Percentiles rank a stretch among this genome's conserved stretches.
Evolutionary conservation across 2,888 invertebrate genomes (phyloP).

Genomic region (Leptura quadrifasciata): DNA sequence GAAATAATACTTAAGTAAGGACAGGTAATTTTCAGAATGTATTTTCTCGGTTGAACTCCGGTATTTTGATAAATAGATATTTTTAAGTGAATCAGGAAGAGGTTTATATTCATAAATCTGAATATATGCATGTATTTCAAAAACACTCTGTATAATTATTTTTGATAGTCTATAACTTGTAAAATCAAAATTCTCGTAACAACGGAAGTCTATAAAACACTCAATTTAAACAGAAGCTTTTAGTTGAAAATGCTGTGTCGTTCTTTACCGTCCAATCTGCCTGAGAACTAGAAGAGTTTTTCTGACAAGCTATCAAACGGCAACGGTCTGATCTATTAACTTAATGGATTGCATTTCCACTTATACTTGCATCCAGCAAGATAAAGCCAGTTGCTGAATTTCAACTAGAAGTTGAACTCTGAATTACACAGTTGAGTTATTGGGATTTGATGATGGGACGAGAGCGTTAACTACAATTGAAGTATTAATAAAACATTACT

Average conservation of each 20-base stretch:
- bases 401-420: neutral
- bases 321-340: neutral
- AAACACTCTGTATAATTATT: too few species aligned
- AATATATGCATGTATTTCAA: too few species aligned
- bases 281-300: neutral
- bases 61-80: too few species aligned
- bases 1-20: too few species aligned
- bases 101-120: too few species aligned
- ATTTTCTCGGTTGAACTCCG: too few species aligned
- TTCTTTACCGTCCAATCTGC: neutral
- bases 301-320: neutral
- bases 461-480: slow-evolving; percentile 7
- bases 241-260: neutral
- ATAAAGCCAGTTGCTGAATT: neutral
- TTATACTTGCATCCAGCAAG: neutral
- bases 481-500: slow-evolving; percentile 10
- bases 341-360: slow-evolving; percentile 7
- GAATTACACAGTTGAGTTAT: slow-evolving; percentile 14
- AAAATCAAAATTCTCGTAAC: too few species aligned
- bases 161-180: too few species aligned
- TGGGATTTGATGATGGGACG: slow-evolving; percentile 14
- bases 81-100: too few species aligned
- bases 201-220: neutral
- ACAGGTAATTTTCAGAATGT: too few species aligned
- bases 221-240: neutral